phyloP scores from a whole-genome alignment of 2,888 invertebrate genomes.

The Zeuzera pyrina region DNA sequence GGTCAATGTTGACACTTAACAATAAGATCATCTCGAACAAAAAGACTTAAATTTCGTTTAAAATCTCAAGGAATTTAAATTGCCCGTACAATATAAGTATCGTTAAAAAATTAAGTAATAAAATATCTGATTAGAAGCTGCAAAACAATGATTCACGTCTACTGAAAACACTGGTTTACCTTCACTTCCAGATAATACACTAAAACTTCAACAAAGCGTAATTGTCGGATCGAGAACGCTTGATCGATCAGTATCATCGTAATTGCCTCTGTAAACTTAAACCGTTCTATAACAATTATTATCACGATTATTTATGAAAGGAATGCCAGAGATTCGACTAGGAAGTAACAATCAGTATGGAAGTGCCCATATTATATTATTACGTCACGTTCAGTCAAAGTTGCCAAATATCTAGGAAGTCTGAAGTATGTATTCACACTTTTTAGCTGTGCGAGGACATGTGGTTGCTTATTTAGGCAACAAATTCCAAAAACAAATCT shows the following conservation, averaged over 20 bases:
- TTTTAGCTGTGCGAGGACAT: too few species aligned
- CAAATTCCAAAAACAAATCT: neutral
- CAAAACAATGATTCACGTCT: slow-evolving; percentile 11
- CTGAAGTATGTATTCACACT: too few species aligned
- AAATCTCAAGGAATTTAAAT: too few species aligned
- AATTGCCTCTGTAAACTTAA: slow-evolving; percentile 47
- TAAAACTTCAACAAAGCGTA: slow-evolving; percentile 36
- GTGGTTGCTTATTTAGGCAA: neutral
- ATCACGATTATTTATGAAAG: slow-evolving; percentile 25
- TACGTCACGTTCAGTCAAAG: slow-evolving; percentile 14
- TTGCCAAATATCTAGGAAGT: too few species aligned
- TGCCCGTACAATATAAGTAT: too few species aligned
- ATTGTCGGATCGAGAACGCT: slow-evolving; percentile 33
- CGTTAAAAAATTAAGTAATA: slow-evolving; percentile 4
- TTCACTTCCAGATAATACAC: slow-evolving; percentile 30
- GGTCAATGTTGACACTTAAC: too few species aligned
- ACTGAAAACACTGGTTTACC: slow-evolving; percentile 18
- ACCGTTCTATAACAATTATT: slow-evolving; percentile 28
- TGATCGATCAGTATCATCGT: slow-evolving; percentile 49
- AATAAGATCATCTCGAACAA: too few species aligned
- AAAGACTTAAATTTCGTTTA: too few species aligned
- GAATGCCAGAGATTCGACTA: slow-evolving; percentile 20
- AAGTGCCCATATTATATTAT: slow-evolving; percentile 26
- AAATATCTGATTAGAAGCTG: slow-evolving; percentile 7
- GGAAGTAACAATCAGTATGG: slow-evolving; percentile 30